Evolutionary conservation across 2,113 vertebrate species (phyloP).

Genomic region (Coregonus clupeaformis): DNA sequence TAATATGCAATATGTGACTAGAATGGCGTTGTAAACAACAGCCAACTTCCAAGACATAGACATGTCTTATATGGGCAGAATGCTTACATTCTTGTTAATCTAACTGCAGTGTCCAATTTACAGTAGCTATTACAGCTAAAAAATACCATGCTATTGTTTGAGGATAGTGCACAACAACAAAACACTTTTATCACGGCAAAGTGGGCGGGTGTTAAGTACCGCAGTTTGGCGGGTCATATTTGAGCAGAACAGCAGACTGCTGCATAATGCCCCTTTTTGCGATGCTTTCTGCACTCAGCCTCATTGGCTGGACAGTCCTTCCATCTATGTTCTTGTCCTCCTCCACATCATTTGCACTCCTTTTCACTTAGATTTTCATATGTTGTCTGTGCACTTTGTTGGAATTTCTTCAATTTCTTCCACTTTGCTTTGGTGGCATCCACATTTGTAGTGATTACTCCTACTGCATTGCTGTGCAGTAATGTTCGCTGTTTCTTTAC

Average conservation of each 20-base stretch:
- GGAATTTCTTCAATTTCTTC: not conserved
- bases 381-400: not conserved
- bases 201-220: too few species aligned
- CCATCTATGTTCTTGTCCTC: conserved; percentile 12
- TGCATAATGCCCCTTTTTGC: conserved; percentile 22
- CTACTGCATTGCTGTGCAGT: conserved; percentile 2
- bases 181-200: too few species aligned
- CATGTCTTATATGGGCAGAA: too few species aligned
- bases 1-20: too few species aligned
- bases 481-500: conserved; percentile 29
- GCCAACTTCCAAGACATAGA: too few species aligned
- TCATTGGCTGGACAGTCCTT: conserved; percentile 32
- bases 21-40: too few species aligned
- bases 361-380: not conserved
- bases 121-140: too few species aligned
- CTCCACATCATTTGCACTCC: conserved; percentile 18
- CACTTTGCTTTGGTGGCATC: not conserved
- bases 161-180: too few species aligned
- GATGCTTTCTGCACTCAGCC: conserved; percentile 15
- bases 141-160: too few species aligned
- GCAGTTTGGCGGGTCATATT: too few species aligned
- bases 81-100: too few species aligned
- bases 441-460: not conserved
- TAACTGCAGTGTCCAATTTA: too few species aligned
- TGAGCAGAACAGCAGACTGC: not conserved